phyloP scores from a whole-genome alignment of 2,797 vertebrate genomes.

The Pseudomugil tenellus region DNA sequence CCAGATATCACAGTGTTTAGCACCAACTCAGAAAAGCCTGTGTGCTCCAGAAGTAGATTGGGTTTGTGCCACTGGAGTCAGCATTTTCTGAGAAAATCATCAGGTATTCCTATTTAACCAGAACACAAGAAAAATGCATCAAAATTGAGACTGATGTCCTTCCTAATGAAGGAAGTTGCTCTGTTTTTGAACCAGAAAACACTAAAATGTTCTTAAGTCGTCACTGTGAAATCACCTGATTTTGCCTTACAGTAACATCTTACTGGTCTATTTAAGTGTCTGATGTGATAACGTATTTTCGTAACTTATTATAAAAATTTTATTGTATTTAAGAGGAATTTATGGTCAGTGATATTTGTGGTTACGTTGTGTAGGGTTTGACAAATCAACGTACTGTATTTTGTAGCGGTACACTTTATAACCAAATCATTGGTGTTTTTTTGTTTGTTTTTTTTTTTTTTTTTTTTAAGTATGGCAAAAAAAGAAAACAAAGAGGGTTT shows the following conservation, averaged over 20 bases:
- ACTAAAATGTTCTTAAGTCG: slow-evolving; percentile 77
- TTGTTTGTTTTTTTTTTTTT: slow-evolving; percentile 58
- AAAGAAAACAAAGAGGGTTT: slow-evolving; percentile 37
- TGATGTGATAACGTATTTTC: slow-evolving; percentile 80
- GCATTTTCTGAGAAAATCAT: slow-evolving; percentile 65
- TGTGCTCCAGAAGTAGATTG: slow-evolving; percentile 50
- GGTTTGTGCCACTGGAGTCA: slow-evolving; percentile 47
- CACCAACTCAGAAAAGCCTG: slow-evolving; percentile 42
- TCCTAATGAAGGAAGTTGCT: slow-evolving; percentile 43
- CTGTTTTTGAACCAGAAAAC: slow-evolving; percentile 67
- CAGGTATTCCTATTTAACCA: slow-evolving; percentile 71
- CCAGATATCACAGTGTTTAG: slow-evolving; percentile 40
- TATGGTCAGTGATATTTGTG: slow-evolving; percentile 78
- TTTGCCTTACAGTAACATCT: slow-evolving; percentile 88
- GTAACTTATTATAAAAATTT: slow-evolving; percentile 77
- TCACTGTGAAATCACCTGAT: slow-evolving; percentile 90
- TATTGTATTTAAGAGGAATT: slow-evolving; percentile 77
- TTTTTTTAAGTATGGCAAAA: slow-evolving; percentile 64
- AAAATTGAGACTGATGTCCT: slow-evolving; percentile 56
- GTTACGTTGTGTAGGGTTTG: slow-evolving; percentile 77
- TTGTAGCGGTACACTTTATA: slow-evolving; percentile 83
- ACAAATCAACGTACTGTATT: slow-evolving; percentile 84
- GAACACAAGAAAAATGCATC: slow-evolving; percentile 51
- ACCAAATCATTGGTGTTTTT: slow-evolving; percentile 74
- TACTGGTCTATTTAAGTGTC: slow-evolving; percentile 84